Evolutionary conservation across 2,113 vertebrate genomes (phyloP), one percentile per base, ranked within the genome.

Genomic region (Delphinapterus leucas): DNA sequence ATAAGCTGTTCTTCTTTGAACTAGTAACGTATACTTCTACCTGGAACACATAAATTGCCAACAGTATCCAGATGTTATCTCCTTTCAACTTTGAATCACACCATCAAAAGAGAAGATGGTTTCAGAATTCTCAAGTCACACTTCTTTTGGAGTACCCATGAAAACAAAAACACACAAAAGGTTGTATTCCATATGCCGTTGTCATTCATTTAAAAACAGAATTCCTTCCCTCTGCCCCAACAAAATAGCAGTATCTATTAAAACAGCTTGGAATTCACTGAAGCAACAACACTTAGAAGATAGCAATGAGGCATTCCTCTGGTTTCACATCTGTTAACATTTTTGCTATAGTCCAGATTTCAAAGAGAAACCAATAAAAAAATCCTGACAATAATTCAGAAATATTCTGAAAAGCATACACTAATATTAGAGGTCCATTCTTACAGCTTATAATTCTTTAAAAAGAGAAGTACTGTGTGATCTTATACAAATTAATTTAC

Each of bases 261-360:
- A 92, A 93, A 82, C 33, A 90, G 44, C 53, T 41, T 58, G 77
- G 33, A 26, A 49, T 63, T 53, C 92, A 86, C 73, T 77, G 74
- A 80, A 74, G 86, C 89, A 88, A 47, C 28, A 70, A 23, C 86
- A 84, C 33, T 83, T 55, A 74, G 28, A 91, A 65, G 87, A 84
- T 74, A 68, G 55, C 41, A 60, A 85, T 18, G 55, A 87, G 74
- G 25, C 74, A 74, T 92, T 53, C 84, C 68, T 92, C 41, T 89
- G 55, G 21, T 58, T 77, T 96, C 41, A 90, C 60, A 70, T 92
- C 68, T 97, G 85, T 76, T 96, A 76, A 60, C 13, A 25, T 67
- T 80, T 90, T 70, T 73, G 25, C 77, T 86, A 2, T 63, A 81
- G 38, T 41, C 26, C 73, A 71, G 38, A 41, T 85, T 96, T 96